Conservation (phyloP, 2,888 invertebrate species). For the Drosophila affinis region DNA sequence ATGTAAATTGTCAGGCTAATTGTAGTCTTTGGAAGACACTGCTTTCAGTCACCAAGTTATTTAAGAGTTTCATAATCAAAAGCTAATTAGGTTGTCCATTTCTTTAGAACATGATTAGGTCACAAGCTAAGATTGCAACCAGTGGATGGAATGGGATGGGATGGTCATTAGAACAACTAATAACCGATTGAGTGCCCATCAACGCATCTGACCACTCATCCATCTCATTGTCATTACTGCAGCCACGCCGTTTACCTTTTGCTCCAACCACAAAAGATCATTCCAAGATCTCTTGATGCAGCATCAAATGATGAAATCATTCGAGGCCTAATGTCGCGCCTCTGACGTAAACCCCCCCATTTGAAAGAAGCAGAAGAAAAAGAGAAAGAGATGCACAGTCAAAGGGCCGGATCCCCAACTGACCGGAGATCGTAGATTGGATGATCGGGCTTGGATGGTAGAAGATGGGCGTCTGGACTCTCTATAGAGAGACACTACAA, state of each 20-base stretch:
- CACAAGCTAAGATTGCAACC: conserved; percentile 10
- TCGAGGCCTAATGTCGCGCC: conserved; percentile 24
- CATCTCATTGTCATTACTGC: conserved; percentile 30
- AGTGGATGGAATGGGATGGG: neutral
- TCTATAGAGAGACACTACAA: conserved; percentile 1
- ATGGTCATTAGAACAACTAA: conserved; percentile 23
- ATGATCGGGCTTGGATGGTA: neutral
- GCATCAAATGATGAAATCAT: conserved; percentile 42
- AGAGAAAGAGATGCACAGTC: conserved; percentile 27
- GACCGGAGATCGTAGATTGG: neutral
- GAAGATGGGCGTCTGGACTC: neutral
- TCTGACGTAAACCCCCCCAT: conserved; percentile 35
- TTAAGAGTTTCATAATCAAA: conserved; percentile 1
- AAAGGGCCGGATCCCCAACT: conserved; percentile 18
- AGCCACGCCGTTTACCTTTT: no score
- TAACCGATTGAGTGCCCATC: conserved; percentile 10
- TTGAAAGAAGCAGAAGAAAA: conserved; percentile 7
- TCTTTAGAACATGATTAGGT: conserved; percentile 18
- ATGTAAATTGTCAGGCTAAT: neutral
- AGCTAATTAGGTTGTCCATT: conserved; percentile 11
- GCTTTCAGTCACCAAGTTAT: conserved; percentile 3
- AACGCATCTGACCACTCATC: conserved; percentile 12
- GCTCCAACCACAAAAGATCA: conserved; percentile 1
- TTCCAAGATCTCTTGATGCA: conserved; percentile 4
- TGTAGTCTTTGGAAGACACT: neutral